These are phyloP conservation scores for Hippocampus barbouri DNA, from an alignment of 2,113 vertebrate species.

Conservation along the genomic window DNA sequence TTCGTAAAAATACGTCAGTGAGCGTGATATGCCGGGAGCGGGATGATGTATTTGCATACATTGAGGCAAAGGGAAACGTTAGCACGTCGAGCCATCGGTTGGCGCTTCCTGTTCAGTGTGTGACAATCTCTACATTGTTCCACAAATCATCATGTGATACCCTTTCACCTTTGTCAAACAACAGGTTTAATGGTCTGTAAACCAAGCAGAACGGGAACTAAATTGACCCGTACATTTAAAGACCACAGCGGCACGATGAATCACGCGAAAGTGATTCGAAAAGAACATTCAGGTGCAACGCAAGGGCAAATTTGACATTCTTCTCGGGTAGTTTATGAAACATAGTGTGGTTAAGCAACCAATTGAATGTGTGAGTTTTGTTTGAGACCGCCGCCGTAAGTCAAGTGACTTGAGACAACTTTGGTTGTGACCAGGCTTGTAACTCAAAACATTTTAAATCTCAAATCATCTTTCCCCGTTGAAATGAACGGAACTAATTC, in stretches of 20 bases:
- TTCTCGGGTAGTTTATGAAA: no score
- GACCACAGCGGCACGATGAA: neutral
- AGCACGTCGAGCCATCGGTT: neutral
- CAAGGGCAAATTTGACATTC: neutral
- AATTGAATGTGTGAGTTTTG: no score
- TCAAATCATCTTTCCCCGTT: no score
- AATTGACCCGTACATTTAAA: neutral
- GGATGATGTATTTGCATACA: neutral
- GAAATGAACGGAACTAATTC: no score
- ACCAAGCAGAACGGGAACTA: slow-evolving; percentile 38
- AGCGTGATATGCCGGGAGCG: neutral
- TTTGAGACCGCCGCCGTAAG: no score
- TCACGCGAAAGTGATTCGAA: neutral
- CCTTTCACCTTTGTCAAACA: slow-evolving; percentile 53
- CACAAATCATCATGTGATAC: slow-evolving; percentile 30
- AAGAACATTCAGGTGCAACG: neutral
- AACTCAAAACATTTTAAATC: no score
- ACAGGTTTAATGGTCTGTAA: slow-evolving; percentile 34
- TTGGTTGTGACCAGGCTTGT: no score
- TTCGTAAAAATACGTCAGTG: neutral
- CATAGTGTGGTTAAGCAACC: no score
- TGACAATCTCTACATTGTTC: slow-evolving; percentile 48
- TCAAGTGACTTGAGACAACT: no score
- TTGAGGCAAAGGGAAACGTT: neutral
- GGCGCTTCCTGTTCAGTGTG: neutral